A percentile compares a stretch with the other conserved stretches of the same genome.
These are phyloP conservation scores for Parasteatoda tepidariorum DNA, from an alignment of 1,140 invertebrate species.

Conservation along the genomic window DNA sequence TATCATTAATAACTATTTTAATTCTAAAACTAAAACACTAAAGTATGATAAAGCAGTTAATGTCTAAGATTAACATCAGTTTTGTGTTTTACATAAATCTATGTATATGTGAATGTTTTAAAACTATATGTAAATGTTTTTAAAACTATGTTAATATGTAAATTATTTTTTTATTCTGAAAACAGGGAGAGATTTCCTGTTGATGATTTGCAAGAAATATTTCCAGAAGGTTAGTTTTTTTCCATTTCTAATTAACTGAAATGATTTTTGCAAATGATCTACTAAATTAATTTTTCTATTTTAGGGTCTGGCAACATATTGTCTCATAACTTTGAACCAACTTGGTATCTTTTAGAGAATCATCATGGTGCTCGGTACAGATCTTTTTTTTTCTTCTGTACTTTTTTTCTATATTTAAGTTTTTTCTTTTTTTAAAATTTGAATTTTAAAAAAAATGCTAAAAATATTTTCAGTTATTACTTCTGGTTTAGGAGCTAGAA, in stretches of 20 bases:
- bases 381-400: not conserved
- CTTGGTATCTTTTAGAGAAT: conserved; percentile 91
- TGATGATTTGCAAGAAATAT: conserved; percentile 89
- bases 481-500: too few species aligned
- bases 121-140: not conserved
- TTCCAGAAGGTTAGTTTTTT: conserved; percentile 76
- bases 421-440: too few species aligned
- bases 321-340: conserved; percentile 92
- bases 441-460: too few species aligned
- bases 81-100: too few species aligned
- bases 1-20: too few species aligned
- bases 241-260: not conserved
- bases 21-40: too few species aligned
- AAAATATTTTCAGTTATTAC: too few species aligned
- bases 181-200: conserved; percentile 84
- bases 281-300: conserved; percentile 9
- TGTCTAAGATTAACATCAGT: too few species aligned
- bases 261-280: not conserved
- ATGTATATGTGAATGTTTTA: too few species aligned
- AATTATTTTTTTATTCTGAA: conserved; percentile 56
- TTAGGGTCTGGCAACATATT: conserved; percentile 86
- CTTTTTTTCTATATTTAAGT: too few species aligned
- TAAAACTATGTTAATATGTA: not conserved
- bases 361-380: conserved; percentile 78
- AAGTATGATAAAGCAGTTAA: too few species aligned